phyloP scores from a whole-genome alignment of 2,888 invertebrate genomes.

The Lobophora halterata region DNA sequence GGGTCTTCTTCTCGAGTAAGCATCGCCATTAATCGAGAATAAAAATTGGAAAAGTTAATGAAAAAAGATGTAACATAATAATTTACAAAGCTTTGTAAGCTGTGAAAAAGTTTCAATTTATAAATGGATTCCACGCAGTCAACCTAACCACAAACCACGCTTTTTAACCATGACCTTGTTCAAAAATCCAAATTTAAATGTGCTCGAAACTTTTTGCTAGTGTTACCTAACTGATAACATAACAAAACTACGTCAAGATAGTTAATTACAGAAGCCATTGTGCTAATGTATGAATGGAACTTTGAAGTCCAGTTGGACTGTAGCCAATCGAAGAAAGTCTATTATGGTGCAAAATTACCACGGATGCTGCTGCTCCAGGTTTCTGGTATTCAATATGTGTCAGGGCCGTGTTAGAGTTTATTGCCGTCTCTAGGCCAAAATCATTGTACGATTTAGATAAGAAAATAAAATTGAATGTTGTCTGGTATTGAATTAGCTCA shows the following conservation, averaged over 20 bases:
- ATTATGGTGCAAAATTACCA: conserved; percentile 48
- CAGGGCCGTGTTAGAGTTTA: conserved; percentile 60
- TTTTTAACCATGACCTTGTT: conserved; percentile 1
- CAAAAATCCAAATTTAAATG: too few relatives aligned
- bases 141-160: neutral
- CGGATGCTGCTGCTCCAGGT: conserved; percentile 40
- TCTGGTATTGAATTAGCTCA: conserved; percentile 31
- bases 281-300: conserved; percentile 48
- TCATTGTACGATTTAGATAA: conserved; percentile 51
- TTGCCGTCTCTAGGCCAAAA: conserved; percentile 52
- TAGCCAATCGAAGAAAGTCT: conserved; percentile 59
- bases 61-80: too few relatives aligned
- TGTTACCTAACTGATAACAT: conserved; percentile 25
- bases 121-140: neutral
- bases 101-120: too few relatives aligned
- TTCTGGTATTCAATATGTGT: conserved; percentile 52
- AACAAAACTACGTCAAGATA: conserved; percentile 9
- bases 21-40: too few relatives aligned
- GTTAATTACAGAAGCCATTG: conserved; percentile 21
- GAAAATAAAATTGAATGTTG: conserved; percentile 44
- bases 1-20: too few relatives aligned
- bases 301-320: conserved; percentile 48
- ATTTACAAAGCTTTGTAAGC: too few relatives aligned
- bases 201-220: too few relatives aligned
- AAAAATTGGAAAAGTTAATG: too few relatives aligned